A percentile compares a stretch with the other conserved stretches of the same genome.
Evolutionary conservation across 2,888 invertebrate species (phyloP).

Genomic region (Hypolimnas misippus): DNA sequence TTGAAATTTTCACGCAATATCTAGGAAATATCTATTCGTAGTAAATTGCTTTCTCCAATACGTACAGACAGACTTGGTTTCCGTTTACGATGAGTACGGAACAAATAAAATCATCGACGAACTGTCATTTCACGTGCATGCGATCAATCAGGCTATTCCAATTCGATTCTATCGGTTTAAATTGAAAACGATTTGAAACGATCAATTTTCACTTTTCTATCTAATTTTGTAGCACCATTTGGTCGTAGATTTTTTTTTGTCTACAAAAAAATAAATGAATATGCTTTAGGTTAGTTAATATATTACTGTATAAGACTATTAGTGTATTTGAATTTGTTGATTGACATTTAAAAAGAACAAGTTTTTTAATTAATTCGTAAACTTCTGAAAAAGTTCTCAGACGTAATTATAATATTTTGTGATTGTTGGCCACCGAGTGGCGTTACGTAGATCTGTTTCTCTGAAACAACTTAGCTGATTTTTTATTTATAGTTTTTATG

Average conservation of each 20-base stretch:
- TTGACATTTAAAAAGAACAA: no score
- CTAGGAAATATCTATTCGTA: not conserved
- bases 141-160: constrained; percentile 29
- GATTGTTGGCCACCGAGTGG: no score
- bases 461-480: no score
- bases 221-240: not conserved
- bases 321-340: no score
- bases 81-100: not conserved
- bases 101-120: constrained; percentile 27
- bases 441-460: no score
- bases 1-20: no score
- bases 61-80: not conserved
- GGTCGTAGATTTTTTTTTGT: not conserved
- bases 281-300: not conserved
- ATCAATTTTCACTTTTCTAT: constrained; percentile 12
- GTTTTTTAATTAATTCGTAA: no score
- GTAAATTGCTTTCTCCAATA: not conserved
- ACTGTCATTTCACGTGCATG: constrained; percentile 34
- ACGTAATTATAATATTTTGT: no score
- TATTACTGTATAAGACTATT: no score
- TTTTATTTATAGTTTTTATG: no score
- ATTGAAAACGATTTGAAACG: constrained; percentile 33
- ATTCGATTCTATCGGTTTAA: constrained; percentile 23
- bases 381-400: no score
- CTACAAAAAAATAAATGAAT: no score